A percentile compares a stretch with the other conserved stretches of the same genome.
Evolutionary conservation across 2,113 vertebrate genomes (phyloP).

Genomic region (Cygnus atratus): DNA sequence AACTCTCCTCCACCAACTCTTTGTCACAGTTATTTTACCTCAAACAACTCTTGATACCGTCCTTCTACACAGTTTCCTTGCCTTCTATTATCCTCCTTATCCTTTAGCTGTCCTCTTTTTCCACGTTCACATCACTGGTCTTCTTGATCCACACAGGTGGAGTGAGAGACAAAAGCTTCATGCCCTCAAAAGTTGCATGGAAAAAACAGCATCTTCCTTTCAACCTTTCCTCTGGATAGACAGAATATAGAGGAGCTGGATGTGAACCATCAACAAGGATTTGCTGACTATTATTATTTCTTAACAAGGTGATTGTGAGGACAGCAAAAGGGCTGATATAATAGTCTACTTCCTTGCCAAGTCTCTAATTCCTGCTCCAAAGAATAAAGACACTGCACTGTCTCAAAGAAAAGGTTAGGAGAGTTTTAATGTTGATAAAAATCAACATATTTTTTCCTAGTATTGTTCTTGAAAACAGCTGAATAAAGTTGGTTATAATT

Average conservation of each 20-base stretch:
- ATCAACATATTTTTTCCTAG: rapidly evolving
- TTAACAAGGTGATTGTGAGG: not conserved
- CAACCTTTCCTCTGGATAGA: not conserved
- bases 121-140: not conserved
- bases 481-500: not conserved
- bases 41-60: not conserved
- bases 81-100: not conserved
- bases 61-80: not conserved
- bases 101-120: not conserved
- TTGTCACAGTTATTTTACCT: not conserved
- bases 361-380: not conserved
- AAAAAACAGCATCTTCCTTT: not conserved
- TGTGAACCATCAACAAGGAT: not conserved
- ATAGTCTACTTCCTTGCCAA: not conserved
- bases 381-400: not conserved
- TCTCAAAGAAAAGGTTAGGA: not conserved
- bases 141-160: not conserved
- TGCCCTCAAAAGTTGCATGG: not conserved
- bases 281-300: not conserved
- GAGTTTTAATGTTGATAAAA: not conserved
- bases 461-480: not conserved
- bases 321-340: not conserved
- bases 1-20: not conserved
- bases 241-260: not conserved
- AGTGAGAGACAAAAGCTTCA: not conserved